Evolutionary conservation across 2,888 invertebrate genomes (phyloP), one percentile per base, ranked within the genome.

Genomic region (Polymixis flavicincta): DNA sequence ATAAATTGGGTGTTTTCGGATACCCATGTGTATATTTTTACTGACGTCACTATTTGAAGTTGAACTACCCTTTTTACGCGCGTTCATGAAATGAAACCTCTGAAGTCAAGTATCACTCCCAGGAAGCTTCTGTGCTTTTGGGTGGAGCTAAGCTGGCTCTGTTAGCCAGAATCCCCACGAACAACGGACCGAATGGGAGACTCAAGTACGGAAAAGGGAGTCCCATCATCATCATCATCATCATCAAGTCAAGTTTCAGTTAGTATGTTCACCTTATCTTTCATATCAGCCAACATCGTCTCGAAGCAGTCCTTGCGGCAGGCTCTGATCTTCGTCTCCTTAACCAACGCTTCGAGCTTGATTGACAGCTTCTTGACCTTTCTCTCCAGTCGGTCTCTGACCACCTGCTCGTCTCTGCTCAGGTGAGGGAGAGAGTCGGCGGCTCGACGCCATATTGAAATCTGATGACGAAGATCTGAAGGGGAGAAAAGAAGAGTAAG

Each of bases 381-480:
- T 87, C 97, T 97, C 87, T 97, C 95, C 50, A 99, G 93, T 0
- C 98, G 97, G 71, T 97, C 97, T 42, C 98, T 97, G 1, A 99
- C 98, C 1, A 98, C 94, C 80, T 98, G 97, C 85, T 98, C 98
- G 89, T 99, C 98, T 89, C 98, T 97, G 69, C 98, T 98, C 89
- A 98, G 98, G 50, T 98, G 98, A 0, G 98, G 98, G 0, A 99
- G 95, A 0, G 98, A 98, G 13, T 98, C 98, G 0, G 97, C 98
- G 0, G 98, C 98, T 72, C 97, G 97, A 89, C 98, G 97, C 99
- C 99, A 99, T 80, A 98, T 98, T 59, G 97, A 97, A 28, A 99
- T 98, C 93, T 99, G 98, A 71, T 98, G 97, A 37, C 98, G 97
- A 32, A 99, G 92, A 87, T 98, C 98, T 97, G 96, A 25, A 81